A percentile compares a stretch with the other conserved stretches of the same genome.
phyloP scores from a whole-genome alignment of 2,888 invertebrate genomes.

The Lepidocyrtinus sp. region DNA sequence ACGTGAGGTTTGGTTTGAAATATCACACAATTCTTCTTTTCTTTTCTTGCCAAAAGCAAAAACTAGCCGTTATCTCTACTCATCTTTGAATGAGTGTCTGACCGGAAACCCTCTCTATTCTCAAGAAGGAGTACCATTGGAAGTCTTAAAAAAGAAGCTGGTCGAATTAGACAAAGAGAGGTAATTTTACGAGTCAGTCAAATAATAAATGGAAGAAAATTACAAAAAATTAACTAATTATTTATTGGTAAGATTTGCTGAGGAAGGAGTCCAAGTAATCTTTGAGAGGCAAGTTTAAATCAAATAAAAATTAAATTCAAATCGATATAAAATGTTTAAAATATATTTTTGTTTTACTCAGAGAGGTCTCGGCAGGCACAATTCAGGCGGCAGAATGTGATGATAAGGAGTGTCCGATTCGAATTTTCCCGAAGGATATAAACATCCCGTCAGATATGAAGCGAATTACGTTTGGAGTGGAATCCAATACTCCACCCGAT shows the following conservation, averaged over 20 bases:
- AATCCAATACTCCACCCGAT: constrained; percentile 25
- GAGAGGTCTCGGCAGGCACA: constrained; percentile 58
- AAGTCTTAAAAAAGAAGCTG: constrained; percentile 80
- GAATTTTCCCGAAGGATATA: constrained; percentile 68
- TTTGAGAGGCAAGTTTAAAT: too few relatives aligned
- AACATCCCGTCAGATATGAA: constrained; percentile 52
- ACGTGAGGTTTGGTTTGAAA: too few relatives aligned
- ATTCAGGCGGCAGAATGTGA: constrained; percentile 51
- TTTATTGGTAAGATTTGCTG: too few relatives aligned
- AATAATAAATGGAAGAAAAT: too few relatives aligned
- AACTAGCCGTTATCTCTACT: too few relatives aligned
- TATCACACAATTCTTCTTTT: too few relatives aligned
- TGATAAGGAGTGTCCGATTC: constrained; percentile 8
- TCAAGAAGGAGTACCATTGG: constrained; percentile 82
- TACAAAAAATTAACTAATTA: too few relatives aligned
- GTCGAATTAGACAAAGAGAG: constrained; percentile 73
- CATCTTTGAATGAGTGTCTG: constrained; percentile 81
- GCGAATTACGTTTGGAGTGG: constrained; percentile 39
- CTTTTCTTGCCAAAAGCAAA: too few relatives aligned
- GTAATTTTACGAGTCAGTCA: too few relatives aligned
- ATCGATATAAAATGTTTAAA: too few relatives aligned
- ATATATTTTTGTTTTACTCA: too few relatives aligned
- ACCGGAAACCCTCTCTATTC: constrained; percentile 82
- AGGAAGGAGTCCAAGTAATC: constrained; percentile 49
- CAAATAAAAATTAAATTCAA: too few relatives aligned